These are phyloP conservation scores for Sebastes kiyomatsui DNA, from an alignment of 2,797 vertebrate genomes.

Conservation along the genomic window DNA sequence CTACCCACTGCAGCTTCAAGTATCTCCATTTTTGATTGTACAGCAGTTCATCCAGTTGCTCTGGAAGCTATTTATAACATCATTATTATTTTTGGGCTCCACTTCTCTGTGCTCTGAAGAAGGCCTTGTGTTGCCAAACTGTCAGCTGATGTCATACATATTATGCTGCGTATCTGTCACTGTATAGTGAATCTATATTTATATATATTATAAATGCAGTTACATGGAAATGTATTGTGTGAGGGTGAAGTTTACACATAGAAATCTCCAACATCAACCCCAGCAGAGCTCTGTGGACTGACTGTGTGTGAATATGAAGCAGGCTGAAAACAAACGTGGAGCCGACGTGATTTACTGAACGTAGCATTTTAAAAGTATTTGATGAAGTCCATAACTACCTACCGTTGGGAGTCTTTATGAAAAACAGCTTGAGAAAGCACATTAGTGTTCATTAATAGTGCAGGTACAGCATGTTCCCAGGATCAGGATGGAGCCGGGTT, in stretches of 20 bases:
- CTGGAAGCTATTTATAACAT: not conserved
- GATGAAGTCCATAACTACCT: constrained; percentile 2
- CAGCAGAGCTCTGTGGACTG: too few species aligned
- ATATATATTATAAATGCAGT: too few species aligned
- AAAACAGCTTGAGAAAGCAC: constrained; percentile 46
- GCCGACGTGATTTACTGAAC: constrained; percentile 12
- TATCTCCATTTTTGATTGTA: too few species aligned
- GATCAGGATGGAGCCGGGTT: constrained; percentile 29
- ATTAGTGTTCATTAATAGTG: constrained; percentile 47
- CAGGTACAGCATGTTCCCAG: constrained; percentile 60
- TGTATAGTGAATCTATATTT: too few species aligned
- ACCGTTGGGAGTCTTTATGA: constrained; percentile 10
- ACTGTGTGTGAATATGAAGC: too few species aligned
- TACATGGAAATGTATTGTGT: too few species aligned
- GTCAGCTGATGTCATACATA: not conserved
- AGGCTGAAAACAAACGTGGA: constrained; percentile 10
- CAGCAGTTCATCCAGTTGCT: not conserved
- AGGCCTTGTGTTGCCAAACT: too few species aligned
- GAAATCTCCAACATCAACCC: too few species aligned
- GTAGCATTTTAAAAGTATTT: constrained; percentile 25
- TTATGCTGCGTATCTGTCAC: not conserved
- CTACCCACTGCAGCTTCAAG: too few species aligned
- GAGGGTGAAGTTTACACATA: too few species aligned
- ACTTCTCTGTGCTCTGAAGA: too few species aligned
- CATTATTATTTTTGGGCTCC: not conserved